phyloP scores from a whole-genome alignment of 2,113 vertebrate species.

The Bubo bubo region DNA sequence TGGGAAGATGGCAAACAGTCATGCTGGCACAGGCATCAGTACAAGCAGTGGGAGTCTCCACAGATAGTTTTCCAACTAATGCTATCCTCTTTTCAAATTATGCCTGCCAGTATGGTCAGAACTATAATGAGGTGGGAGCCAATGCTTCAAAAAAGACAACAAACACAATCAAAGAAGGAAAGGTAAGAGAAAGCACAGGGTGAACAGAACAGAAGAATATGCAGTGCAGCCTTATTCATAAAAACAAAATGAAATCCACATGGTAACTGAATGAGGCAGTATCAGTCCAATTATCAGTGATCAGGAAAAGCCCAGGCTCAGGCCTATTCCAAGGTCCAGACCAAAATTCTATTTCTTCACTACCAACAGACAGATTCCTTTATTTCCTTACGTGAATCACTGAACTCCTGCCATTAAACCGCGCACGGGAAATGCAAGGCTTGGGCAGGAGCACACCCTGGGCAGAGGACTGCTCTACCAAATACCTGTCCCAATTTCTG shows the following conservation, averaged over 20 bases:
- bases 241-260: background rate
- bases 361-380: background rate
- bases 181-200: background rate
- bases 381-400: background rate
- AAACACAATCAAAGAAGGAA: background rate
- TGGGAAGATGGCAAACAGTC: background rate
- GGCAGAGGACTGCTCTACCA: background rate
- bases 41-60: background rate
- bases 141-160: background rate
- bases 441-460: background rate
- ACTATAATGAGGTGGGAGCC: background rate
- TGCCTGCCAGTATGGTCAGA: background rate
- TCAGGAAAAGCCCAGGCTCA: background rate
- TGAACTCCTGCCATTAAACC: background rate
- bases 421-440: background rate
- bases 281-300: background rate
- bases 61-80: background rate
- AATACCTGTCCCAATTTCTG: background rate
- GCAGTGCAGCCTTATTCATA: background rate
- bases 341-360: background rate
- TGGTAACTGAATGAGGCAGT: background rate
- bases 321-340: background rate
- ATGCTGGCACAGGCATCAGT: background rate
- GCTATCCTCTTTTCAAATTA: background rate
- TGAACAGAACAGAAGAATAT: background rate